Conservation (phyloP, 53 echinoderm and acorn worm species). For the Apostichopus leukothele region DNA sequence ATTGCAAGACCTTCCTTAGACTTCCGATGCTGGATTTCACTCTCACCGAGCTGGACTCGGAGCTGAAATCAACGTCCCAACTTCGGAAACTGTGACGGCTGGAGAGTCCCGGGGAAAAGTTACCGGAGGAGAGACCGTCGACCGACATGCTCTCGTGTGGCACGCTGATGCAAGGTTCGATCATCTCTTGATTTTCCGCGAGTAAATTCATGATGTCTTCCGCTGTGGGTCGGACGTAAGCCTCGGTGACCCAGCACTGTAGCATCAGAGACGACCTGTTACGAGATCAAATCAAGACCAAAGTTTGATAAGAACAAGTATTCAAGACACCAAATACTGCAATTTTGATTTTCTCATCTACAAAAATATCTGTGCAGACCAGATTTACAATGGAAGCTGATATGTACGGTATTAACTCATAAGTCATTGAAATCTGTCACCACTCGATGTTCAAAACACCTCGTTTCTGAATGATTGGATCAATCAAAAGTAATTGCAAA, state of each 20-base stretch:
- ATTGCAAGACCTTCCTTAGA: neutral
- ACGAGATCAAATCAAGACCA: neutral
- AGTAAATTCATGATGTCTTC: slow-evolving; percentile 68
- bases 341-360: too few relatives aligned
- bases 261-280: slow-evolving; percentile 73
- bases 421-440: too few relatives aligned
- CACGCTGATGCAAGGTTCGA: slow-evolving; percentile 71
- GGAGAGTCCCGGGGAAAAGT: neutral
- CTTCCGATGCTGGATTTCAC: slow-evolving; percentile 33
- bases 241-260: slow-evolving; percentile 81
- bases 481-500: too few relatives aligned
- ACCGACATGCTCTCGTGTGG: slow-evolving; percentile 72
- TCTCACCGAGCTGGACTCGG: slow-evolving; percentile 17
- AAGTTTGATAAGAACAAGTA: neutral
- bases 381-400: too few relatives aligned
- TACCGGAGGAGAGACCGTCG: slow-evolving; percentile 57
- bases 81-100: slow-evolving; percentile 32
- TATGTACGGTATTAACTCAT: too few relatives aligned
- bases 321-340: too few relatives aligned
- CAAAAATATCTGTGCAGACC: too few relatives aligned
- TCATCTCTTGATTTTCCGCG: slow-evolving; percentile 52
- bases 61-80: neutral
- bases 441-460: too few relatives aligned
- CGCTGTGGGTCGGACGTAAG: slow-evolving; percentile 75
- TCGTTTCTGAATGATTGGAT: too few relatives aligned